Percentiles rank a stretch among this genome's conserved stretches.
phyloP scores from a whole-genome alignment of 2,797 vertebrate species.

The Sitta carolinensis region DNA sequence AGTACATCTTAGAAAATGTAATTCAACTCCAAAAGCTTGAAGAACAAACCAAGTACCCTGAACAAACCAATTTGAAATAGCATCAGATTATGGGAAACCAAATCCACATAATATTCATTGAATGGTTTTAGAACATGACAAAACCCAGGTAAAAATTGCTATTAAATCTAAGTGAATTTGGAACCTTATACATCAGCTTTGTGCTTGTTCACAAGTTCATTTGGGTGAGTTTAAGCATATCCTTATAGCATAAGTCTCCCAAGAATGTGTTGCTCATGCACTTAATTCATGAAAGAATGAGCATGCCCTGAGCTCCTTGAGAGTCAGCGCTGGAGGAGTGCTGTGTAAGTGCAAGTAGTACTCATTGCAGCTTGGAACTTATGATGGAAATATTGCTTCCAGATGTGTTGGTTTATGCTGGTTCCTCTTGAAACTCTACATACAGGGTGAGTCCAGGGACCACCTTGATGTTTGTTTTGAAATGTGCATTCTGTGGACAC shows the following conservation, averaged over 20 bases:
- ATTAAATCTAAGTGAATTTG: neutral
- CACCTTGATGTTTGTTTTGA: neutral
- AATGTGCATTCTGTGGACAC: neutral
- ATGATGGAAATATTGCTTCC: neutral
- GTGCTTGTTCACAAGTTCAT: neutral
- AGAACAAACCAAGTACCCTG: neutral
- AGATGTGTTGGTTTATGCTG: no score
- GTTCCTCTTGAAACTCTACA: no score
- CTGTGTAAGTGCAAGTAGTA: neutral
- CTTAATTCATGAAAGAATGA: neutral
- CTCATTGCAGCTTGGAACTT: neutral
- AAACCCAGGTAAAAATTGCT: neutral
- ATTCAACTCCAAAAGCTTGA: neutral
- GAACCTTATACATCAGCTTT: neutral
- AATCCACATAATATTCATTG: neutral
- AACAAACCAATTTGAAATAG: neutral
- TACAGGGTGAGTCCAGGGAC: neutral
- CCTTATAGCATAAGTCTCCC: neutral
- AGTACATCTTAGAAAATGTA: neutral
- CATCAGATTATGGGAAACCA: neutral
- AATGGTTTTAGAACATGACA: neutral
- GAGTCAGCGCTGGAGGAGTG: neutral
- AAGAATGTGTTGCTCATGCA: slow-evolving; percentile 7
- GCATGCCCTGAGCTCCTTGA: neutral
- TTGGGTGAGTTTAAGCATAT: neutral